Percentiles rank a stretch among this genome's conserved stretches.
These are phyloP conservation scores for Diarsia rubi DNA, from an alignment of 2,888 invertebrate species.

Conservation along the genomic window DNA sequence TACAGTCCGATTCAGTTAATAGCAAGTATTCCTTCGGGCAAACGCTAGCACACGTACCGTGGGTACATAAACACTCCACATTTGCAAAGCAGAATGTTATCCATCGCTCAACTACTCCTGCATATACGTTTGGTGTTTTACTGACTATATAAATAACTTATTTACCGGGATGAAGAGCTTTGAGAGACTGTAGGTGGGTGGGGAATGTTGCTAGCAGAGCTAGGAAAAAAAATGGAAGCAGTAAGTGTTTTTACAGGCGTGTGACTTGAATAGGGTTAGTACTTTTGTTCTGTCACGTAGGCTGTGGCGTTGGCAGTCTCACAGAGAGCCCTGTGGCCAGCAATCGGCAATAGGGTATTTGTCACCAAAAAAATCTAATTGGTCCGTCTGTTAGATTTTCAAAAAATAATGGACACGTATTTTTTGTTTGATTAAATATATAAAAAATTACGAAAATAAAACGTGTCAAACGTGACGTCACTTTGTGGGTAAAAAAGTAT, in stretches of 20 bases:
- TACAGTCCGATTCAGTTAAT: slow-evolving; percentile 48
- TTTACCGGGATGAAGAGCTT: slow-evolving; percentile 27
- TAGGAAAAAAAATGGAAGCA: not conserved
- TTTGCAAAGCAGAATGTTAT: slow-evolving; percentile 58
- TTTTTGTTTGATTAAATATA: no score
- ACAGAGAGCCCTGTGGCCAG: not conserved
- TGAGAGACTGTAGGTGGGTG: not conserved
- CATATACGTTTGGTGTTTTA: slow-evolving; percentile 40
- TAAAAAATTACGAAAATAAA: no score
- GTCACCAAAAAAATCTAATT: no score
- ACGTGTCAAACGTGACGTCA: no score
- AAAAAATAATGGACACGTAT: no score
- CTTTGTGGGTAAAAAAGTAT: no score
- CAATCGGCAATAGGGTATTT: no score
- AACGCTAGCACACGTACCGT: slow-evolving; percentile 50
- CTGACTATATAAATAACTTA: slow-evolving; percentile 47
- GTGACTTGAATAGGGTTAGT: rapidly evolving
- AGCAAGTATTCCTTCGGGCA: slow-evolving; percentile 62
- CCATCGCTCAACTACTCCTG: slow-evolving; percentile 46
- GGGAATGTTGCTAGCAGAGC: not conserved
- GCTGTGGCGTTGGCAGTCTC: not conserved
- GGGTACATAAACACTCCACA: slow-evolving; percentile 54
- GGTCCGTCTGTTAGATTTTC: no score
- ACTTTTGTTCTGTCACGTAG: not conserved
- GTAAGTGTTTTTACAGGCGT: not conserved